A percentile compares a stretch with the other conserved stretches of the same genome.
Evolutionary conservation across 2,797 vertebrate species (phyloP).

Genomic region (Ciconia nigra): DNA sequence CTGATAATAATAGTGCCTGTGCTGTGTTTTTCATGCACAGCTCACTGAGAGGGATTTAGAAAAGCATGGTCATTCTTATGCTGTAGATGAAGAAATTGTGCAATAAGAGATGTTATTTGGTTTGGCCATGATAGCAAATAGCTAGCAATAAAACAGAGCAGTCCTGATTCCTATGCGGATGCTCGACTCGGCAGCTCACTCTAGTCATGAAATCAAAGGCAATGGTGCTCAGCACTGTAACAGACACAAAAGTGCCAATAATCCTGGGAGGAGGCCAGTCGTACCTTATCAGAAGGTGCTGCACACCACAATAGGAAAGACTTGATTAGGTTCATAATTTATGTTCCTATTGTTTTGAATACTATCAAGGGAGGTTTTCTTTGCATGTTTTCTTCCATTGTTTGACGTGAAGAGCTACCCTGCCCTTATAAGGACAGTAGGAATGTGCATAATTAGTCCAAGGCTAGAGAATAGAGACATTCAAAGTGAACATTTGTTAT

Average conservation of each 20-base stretch:
- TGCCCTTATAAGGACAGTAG: not conserved
- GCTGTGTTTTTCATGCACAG: not conserved
- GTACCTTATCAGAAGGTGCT: not conserved
- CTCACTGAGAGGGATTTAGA: not conserved
- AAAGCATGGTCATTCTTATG: not conserved
- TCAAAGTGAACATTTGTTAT: conserved; percentile 49
- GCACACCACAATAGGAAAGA: not conserved
- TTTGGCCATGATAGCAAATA: not conserved
- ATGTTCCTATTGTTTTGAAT: not conserved
- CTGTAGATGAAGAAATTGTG: not conserved
- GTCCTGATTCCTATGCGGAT: not conserved
- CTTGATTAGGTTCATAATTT: not conserved
- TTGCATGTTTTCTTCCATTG: not conserved
- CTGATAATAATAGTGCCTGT: not conserved
- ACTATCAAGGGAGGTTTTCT: not conserved
- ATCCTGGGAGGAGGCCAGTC: not conserved
- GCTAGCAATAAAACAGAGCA: not conserved
- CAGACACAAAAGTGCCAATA: not conserved
- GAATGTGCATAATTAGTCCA: conserved; percentile 42
- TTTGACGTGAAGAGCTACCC: conserved; percentile 3
- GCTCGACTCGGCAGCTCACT: not conserved
- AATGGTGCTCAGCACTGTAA: not conserved
- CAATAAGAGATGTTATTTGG: not conserved
- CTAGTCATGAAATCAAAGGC: not conserved
- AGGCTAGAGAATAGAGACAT: conserved; percentile 16